Evolutionary conservation across 2,888 invertebrate genomes (phyloP), one percentile per base, ranked within the genome.

Genomic region (Eueremaeus valkanovi): DNA sequence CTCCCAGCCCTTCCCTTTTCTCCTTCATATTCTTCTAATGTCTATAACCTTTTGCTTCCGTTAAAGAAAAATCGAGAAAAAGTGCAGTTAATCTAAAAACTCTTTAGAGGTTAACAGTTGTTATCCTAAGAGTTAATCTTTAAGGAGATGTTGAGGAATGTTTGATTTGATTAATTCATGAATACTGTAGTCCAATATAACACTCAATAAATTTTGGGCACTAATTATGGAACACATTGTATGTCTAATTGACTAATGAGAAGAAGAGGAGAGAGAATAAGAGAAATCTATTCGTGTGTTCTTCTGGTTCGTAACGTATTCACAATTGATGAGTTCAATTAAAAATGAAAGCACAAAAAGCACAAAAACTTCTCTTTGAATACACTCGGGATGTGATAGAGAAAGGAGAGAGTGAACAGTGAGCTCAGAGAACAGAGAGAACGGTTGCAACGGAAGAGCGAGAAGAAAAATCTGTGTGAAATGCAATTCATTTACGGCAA

Each of bases 401-500:
- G 31, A 63, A 45, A 76, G n/a, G 76, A 51, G 3, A 31, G 73
- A 27, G 45, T 49, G 24, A 8, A 49, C 45, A 75, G n/a, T 75
- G 75, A 78, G 29, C 68, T 24, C 16, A 58, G 31, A 33, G 18
- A 13, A n/a, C n/a, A n/a, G n/a, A n/a, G n/a, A n/a, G n/a, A n/a
- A n/a, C n/a, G n/a, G n/a, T 31, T 63, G 63, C 13, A 63, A 33
- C 31, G 29, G n/a, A 63, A 63, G n/a, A n/a, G n/a, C n/a, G n/a
- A n/a, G n/a, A n/a, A n/a, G n/a, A n/a, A n/a, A n/a, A n/a, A n/a
- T n/a, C n/a, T n/a, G n/a, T n/a, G n/a, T n/a, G n/a, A n/a, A n/a
- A 33, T 63, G 63, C 33, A 63, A 63, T 63, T 63, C 29, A 63
- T 63, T 63, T 63, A 63, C 31, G 63, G 16, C 31, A 55, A 63